A percentile compares a stretch with the other conserved stretches of the same genome.
These are phyloP conservation scores for Podargus strigoides DNA, from an alignment of 2,797 vertebrate genomes.

Conservation along the genomic window DNA sequence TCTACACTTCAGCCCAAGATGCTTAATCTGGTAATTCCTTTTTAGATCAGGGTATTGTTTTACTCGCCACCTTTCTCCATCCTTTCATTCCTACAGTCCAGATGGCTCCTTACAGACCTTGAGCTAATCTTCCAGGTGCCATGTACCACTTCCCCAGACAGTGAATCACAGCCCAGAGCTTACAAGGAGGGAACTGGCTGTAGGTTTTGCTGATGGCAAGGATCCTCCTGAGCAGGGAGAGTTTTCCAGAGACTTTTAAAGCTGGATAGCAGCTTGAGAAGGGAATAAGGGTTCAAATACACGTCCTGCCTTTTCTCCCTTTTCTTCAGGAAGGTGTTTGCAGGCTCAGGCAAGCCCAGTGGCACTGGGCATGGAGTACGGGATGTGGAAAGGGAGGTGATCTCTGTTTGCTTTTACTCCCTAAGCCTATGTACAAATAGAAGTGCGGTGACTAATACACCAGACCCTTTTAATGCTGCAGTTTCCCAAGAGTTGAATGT, in stretches of 20 bases:
- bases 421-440: not conserved
- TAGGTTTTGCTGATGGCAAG: not conserved
- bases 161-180: not conserved
- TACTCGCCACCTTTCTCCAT: not conserved
- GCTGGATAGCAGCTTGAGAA: not conserved
- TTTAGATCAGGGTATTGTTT: not conserved
- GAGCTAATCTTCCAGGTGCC: not conserved
- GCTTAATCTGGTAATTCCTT: not conserved
- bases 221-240: not conserved
- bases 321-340: not conserved
- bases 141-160: not conserved
- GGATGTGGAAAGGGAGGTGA: not conserved
- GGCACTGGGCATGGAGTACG: not conserved
- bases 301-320: not conserved
- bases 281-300: not conserved
- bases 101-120: not conserved
- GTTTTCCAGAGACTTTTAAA: not conserved
- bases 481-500: not conserved
- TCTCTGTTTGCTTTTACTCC: not conserved
- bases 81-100: not conserved
- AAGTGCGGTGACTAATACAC: not conserved
- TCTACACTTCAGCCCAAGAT: not conserved
- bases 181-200: not conserved
- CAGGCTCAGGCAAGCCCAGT: slow-evolving; percentile 9
- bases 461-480: not conserved